Conservation (phyloP, 2,797 vertebrate genomes). For the Phrynocephalus guinanensis region DNA sequence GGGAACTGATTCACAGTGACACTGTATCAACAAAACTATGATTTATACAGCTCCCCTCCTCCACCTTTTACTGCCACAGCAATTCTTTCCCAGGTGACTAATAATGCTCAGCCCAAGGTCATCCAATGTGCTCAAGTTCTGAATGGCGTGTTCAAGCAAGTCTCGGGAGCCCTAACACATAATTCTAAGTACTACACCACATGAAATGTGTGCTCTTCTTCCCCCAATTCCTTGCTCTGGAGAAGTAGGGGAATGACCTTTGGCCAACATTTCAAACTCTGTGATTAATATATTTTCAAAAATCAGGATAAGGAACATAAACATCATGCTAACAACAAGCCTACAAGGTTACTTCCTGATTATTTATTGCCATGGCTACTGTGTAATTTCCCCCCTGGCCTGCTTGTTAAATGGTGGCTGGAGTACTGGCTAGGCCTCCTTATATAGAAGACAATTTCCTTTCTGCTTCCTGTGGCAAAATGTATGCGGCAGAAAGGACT, state of each 20-base stretch:
- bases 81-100: neutral
- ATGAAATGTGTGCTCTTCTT: slow-evolving; percentile 30
- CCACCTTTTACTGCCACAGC: neutral
- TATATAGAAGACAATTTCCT: slow-evolving; percentile 66
- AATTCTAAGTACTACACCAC: neutral
- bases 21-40: neutral
- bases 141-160: neutral
- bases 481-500: slow-evolving; percentile 26
- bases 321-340: slow-evolving; percentile 43
- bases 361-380: slow-evolving; percentile 59
- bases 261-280: slow-evolving; percentile 38
- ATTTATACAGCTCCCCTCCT: neutral
- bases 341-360: slow-evolving; percentile 37
- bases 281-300: slow-evolving; percentile 23
- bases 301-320: slow-evolving; percentile 56
- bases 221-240: slow-evolving; percentile 36
- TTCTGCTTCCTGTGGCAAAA: slow-evolving; percentile 73
- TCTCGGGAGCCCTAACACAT: neutral
- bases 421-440: slow-evolving; percentile 42
- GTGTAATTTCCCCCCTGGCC: slow-evolving; percentile 49
- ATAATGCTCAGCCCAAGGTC: neutral
- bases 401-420: slow-evolving; percentile 30
- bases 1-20: neutral
- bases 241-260: slow-evolving; percentile 42
- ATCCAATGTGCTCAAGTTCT: neutral